A percentile compares a stretch with the other conserved stretches of the same genome.
phyloP scores from a whole-genome alignment of 2,113 vertebrate species.

The Anser brachyrhynchus region DNA sequence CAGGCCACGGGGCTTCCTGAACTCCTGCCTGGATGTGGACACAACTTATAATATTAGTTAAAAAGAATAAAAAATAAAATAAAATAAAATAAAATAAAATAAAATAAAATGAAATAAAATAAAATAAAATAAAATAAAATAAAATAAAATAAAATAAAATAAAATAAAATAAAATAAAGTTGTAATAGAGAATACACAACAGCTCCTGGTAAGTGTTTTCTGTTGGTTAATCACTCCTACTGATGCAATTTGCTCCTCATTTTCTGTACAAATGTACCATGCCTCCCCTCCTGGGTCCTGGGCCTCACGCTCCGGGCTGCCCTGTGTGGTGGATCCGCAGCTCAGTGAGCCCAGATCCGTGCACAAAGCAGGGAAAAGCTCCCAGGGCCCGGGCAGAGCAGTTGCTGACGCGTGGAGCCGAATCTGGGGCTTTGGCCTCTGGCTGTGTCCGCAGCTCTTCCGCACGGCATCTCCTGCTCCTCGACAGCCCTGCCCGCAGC shows the following conservation, averaged over 20 bases:
- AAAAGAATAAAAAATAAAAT: no score
- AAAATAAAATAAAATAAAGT: not conserved
- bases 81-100: not conserved
- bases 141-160: no score
- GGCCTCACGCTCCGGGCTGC: accelerated
- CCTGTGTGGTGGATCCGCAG: not conserved
- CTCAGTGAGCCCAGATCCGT: not conserved
- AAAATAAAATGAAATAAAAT: no score
- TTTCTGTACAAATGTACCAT: accelerated
- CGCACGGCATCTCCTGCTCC: accelerated
- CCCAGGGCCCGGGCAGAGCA: not conserved
- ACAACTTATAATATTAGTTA: accelerated
- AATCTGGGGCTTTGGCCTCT: not conserved
- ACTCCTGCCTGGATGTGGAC: not conserved
- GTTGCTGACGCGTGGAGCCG: not conserved
- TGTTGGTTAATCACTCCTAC: accelerated
- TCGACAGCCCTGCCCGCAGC: accelerated
- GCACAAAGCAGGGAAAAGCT: not conserved
- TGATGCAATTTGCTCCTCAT: not conserved
- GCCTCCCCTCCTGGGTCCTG: not conserved
- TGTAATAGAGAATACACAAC: accelerated
- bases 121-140: not conserved
- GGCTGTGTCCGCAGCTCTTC: not conserved
- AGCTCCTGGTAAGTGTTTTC: not conserved
- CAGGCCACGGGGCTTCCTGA: accelerated